Evolutionary conservation across 2,797 vertebrate species (phyloP).

Genomic region (Pteropus rufus): DNA sequence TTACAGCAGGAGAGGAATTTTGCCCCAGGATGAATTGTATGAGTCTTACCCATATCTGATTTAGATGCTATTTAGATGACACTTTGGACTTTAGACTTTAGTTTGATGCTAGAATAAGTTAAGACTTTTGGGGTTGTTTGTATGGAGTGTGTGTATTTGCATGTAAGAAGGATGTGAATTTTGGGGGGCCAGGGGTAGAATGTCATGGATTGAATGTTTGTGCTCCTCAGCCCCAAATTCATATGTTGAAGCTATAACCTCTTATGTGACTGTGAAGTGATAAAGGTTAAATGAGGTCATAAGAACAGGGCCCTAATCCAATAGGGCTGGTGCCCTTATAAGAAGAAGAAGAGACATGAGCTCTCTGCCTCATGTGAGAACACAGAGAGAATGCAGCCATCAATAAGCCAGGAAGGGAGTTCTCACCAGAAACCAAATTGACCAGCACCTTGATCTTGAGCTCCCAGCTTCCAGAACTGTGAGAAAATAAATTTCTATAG

Average conservation of each 20-base stretch:
- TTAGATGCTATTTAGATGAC: background rate
- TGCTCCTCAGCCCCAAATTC: background rate
- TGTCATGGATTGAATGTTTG: background rate
- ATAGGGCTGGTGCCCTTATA: background rate
- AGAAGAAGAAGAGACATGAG: background rate
- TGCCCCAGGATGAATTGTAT: background rate
- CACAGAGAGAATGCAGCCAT: background rate
- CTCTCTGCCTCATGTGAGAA: background rate
- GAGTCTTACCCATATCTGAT: background rate
- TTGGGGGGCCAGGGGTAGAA: background rate
- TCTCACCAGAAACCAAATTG: background rate
- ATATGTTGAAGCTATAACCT: background rate
- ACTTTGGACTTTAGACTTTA: background rate
- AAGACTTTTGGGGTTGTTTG: background rate
- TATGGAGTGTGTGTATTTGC: background rate
- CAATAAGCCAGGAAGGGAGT: background rate
- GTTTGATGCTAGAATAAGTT: background rate
- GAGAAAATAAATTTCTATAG: background rate
- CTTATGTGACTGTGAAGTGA: background rate
- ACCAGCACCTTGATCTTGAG: background rate
- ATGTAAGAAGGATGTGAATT: background rate
- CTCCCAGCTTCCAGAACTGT: background rate
- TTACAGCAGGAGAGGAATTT: background rate
- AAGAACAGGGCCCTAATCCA: background rate
- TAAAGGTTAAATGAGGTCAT: background rate